Base-by-base conservation (phyloP, 2,888 invertebrate genomes). In the Mythimna impura region DNA sequence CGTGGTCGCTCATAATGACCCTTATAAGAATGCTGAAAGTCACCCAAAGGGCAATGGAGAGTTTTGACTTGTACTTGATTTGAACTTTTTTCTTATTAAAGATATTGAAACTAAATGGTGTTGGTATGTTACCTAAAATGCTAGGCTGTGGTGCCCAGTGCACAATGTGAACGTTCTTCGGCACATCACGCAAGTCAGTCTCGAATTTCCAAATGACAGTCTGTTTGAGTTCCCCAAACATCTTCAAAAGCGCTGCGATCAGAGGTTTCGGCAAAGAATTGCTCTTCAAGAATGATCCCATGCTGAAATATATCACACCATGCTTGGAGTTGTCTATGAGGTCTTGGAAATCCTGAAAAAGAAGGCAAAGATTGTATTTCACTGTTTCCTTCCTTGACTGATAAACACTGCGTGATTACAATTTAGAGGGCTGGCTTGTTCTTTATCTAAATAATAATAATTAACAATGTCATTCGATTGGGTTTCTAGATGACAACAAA, bases 181-280 rank as follows among this genome's bases (percentile, higher is more conserved):
- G 94, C 2, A 91, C 63, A 66, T 91, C 87, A 3, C 83, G 71
- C 12, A 93, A 75, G 8, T 89, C 87, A 20, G 86, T 89, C 73
- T 95, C 95, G 55, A 92, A 93, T 75, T 95, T 95, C 95, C 95
- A 95, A 34, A 95, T 88, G 0, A 95, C 90, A 0, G 90, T 92
- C 71, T 94, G 91, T 63, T 94, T 91, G 3, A 95, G 81, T 69
- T 89, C 85, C 0, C 89, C 87, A 65, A 94, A 93, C 65, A 92
- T 77, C 25, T 90, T 83, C 2, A 94, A 68, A 1, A 95, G 80
- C 3, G 83, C 88, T 2, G 77, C 76, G 1, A 88, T 89, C 66
- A 94, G 66, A 17, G 86, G 54, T 1, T 84, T 86, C 0, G 94
- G 91, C 71, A 94, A 85, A 30, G 90, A 86, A 66, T 86, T 86